phyloP scores from a whole-genome alignment of 2,888 invertebrate genomes.

The Willowsia nigromaculata region DNA sequence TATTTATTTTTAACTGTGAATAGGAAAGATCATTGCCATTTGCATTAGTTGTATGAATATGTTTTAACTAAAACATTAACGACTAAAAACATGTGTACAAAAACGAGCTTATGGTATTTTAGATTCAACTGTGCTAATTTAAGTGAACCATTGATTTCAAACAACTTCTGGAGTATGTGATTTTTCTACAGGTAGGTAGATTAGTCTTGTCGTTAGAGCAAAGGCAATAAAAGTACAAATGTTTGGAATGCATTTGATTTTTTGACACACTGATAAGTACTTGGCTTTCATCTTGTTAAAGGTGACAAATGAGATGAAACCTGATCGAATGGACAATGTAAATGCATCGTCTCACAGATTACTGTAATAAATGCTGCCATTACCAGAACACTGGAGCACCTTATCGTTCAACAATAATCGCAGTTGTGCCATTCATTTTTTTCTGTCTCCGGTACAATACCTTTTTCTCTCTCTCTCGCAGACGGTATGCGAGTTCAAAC shows the following conservation, averaged over 20 bases:
- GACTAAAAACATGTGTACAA: no score
- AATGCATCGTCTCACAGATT: conserved; percentile 13
- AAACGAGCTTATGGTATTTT: no score
- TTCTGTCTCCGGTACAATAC: conserved; percentile 59
- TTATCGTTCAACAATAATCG: not conserved
- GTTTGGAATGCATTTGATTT: not conserved
- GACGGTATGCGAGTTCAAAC: not conserved
- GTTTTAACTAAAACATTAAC: no score
- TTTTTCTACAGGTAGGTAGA: no score
- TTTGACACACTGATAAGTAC: not conserved
- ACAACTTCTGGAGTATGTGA: no score
- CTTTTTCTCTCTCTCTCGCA: not conserved
- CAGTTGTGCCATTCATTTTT: conserved; percentile 46
- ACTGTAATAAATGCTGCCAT: conserved; percentile 5
- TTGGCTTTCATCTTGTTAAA: not conserved
- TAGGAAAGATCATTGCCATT: no score
- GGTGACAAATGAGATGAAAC: conserved; percentile 61
- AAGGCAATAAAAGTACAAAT: no score
- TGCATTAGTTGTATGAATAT: no score
- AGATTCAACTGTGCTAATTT: no score
- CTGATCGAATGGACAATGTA: conserved; percentile 56
- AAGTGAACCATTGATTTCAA: no score
- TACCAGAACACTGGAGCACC: not conserved
- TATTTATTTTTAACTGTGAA: not conserved
- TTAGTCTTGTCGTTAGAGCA: no score